phyloP scores from a whole-genome alignment of 1,140 invertebrate genomes.

The Pemphigus obesinymphae region DNA sequence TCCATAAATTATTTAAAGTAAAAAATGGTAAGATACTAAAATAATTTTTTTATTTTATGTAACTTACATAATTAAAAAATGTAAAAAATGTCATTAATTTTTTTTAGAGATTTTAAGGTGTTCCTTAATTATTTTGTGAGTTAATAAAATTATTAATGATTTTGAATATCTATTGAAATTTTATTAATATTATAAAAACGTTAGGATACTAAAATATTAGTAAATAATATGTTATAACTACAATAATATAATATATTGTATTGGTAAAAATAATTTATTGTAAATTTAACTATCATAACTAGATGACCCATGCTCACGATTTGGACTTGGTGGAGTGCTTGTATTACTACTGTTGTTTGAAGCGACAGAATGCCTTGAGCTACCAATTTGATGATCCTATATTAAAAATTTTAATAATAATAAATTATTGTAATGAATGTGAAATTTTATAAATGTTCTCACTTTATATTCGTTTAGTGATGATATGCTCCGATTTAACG shows the following conservation, averaged over 20 bases:
- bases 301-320: conserved; percentile 66
- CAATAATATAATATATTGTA: not conserved
- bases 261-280: not conserved
- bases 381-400: conserved; percentile 50
- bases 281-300: conserved; percentile 57
- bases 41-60: not conserved
- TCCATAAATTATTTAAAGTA: not conserved
- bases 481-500: conserved; percentile 59
- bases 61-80: not conserved
- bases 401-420: not conserved
- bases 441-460: not conserved
- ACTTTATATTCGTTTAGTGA: conserved; percentile 63
- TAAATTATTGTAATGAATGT: not conserved
- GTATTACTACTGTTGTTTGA: conserved; percentile 77
- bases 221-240: not conserved
- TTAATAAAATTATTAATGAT: not conserved
- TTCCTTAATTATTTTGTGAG: not conserved
- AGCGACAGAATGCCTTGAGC: conserved; percentile 70
- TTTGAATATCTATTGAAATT: not conserved
- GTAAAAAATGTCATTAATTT: no score
- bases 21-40: not conserved
- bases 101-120: not conserved
- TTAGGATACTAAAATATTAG: not conserved
- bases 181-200: not conserved
- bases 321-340: conserved; percentile 70